Evolutionary conservation across 2,797 vertebrate genomes (phyloP), one percentile per base, ranked within the genome.

Genomic region (Pempheris klunzingeri): DNA sequence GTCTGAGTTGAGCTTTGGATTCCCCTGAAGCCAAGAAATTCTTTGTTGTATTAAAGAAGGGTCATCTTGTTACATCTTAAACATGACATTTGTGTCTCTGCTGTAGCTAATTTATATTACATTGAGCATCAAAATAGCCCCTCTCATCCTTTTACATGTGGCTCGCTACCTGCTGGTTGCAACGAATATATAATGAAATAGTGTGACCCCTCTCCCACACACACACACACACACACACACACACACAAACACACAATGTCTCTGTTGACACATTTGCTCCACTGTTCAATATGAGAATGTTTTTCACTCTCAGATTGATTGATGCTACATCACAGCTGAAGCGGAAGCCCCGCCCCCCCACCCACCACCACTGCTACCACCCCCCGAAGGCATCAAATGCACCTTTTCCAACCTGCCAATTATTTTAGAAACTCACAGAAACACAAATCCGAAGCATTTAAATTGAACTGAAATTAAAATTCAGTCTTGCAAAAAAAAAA

Each of bases 221-320:
- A 50, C 14, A 55, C 50, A 55, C 50, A 28, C 34, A 43, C 39
- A 32, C 53, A 55, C 47, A 41, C 66, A 55, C 50, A 55, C 74
- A 52, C 60, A 12, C 50, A 20, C 17, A 58, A 15, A 28, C 66
- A 46, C 43, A 59, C 17, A 39, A 58, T 60, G 46, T 46, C 66
- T 58, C 70, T 1, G 30, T 15, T 20, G 54, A 70, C 64, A 32
- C 7, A 17, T 18, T 34, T 32, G 41, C 30, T 28, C 22, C 22
- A 5, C 17, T 36, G 38, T 80, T 80, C 9, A 43, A 76, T 84
- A 69, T 61, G 15, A 46, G 50, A 22, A 59, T 47, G 30, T 71
- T 81, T 68, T 77, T 72, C 20, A 0, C 67, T 59, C 34, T 70
- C 43, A 10, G 58, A 81, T 71, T 85, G 84, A 85, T 73, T 74